Conservation (phyloP, 1,140 invertebrate species). For the Lordiphosa stackelbergi region DNA sequence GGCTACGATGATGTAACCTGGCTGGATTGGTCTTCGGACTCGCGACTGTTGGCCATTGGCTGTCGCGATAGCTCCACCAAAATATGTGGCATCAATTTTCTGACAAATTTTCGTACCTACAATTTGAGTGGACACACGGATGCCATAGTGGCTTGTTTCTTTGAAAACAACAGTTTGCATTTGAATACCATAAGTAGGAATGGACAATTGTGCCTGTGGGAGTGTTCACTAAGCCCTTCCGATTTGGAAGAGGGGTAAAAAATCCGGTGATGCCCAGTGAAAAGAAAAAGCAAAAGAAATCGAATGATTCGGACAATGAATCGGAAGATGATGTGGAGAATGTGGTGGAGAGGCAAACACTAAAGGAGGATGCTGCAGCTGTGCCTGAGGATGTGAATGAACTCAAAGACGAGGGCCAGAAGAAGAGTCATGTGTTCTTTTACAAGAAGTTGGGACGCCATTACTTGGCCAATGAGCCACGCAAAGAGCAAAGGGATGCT, state of each 20-base stretch:
- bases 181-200: slow-evolving; percentile 86
- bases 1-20: slow-evolving; percentile 89
- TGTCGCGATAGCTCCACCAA: slow-evolving; percentile 91
- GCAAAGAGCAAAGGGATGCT: slow-evolving; percentile 81
- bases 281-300: slow-evolving; percentile 16
- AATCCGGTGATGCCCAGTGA: slow-evolving; percentile 74
- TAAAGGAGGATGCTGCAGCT: slow-evolving; percentile 78
- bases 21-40: slow-evolving; percentile 95
- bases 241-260: slow-evolving; percentile 77
- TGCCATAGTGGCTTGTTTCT: slow-evolving; percentile 89
- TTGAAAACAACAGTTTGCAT: slow-evolving; percentile 91
- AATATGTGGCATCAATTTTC: slow-evolving; percentile 87
- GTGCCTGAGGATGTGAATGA: slow-evolving; percentile 68
- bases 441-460: slow-evolving; percentile 85
- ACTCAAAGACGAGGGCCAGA: slow-evolving; percentile 51
- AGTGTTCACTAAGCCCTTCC: slow-evolving; percentile 82
- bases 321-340: slow-evolving; percentile 82
- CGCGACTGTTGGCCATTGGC: slow-evolving; percentile 89
- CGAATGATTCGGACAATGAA: slow-evolving; percentile 60
- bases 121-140: slow-evolving; percentile 90
- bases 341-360: slow-evolving; percentile 77
- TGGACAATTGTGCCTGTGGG: slow-evolving; percentile 90
- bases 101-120: slow-evolving; percentile 85
- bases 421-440: slow-evolving; percentile 79
- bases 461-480: slow-evolving; percentile 84